phyloP scores from a whole-genome alignment of 1,140 invertebrate genomes.

The Philotrypesis tridentata region DNA sequence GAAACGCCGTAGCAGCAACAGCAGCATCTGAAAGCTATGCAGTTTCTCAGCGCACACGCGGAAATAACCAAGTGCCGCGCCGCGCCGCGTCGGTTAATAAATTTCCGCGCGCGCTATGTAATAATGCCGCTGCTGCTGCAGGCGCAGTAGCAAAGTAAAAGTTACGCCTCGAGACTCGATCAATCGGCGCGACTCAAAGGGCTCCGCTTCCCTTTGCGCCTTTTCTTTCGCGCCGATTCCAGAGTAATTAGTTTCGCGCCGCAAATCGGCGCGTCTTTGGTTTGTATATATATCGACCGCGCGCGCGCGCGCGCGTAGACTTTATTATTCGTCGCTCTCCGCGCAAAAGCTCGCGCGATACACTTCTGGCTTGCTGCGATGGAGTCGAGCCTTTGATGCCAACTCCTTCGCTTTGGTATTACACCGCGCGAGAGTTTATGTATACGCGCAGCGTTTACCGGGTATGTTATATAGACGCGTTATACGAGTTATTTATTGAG shows the following conservation, averaged over 20 bases:
- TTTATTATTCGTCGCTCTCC: not conserved
- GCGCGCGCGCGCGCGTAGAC: not conserved
- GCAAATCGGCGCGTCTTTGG: not conserved
- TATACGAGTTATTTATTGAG: no score
- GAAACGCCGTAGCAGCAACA: not conserved
- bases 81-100: not conserved
- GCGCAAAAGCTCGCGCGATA: not conserved
- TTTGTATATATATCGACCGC: no score
- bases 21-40: not conserved
- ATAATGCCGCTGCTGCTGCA: no score
- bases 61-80: slow-evolving; percentile 1
- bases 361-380: no score
- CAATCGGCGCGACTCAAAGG: slow-evolving; percentile 16
- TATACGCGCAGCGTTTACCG: no score
- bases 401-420: not conserved
- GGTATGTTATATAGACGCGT: no score
- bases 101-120: no score
- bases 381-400: not conserved
- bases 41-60: not conserved
- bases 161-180: not conserved
- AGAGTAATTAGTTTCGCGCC: slow-evolving; percentile 32
- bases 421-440: not conserved
- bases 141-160: slow-evolving; percentile 8
- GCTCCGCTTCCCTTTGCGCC: not conserved
- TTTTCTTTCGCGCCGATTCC: not conserved